Conservation (phyloP, 2,888 invertebrate genomes). For the Xanthorhoe spadicearia region DNA sequence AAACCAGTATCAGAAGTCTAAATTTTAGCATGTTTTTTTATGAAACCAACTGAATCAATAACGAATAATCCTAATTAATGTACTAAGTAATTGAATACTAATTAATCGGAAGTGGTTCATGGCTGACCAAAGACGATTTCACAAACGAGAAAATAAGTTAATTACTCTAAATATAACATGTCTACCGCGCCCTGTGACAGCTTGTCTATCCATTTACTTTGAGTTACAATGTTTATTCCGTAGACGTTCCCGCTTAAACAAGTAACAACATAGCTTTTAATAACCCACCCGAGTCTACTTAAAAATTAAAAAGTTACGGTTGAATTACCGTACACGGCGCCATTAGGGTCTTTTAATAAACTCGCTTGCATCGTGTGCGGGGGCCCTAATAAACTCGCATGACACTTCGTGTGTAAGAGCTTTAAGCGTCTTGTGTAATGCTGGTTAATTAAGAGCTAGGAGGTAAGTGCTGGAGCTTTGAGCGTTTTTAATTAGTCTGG, state of each 20-base stretch:
- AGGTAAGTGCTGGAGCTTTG: conserved; percentile 18
- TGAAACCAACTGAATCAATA: too few species aligned
- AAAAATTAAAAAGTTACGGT: conserved; percentile 41
- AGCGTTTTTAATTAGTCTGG: conserved; percentile 4
- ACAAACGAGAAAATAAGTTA: too few species aligned
- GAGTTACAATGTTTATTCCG: background rate
- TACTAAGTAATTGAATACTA: too few species aligned
- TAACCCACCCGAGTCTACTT: conserved; percentile 19
- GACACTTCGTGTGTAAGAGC: conserved; percentile 20
- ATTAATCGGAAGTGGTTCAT: too few species aligned
- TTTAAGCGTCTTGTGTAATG: conserved; percentile 23
- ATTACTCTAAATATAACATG: too few species aligned
- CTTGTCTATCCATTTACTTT: too few species aligned
- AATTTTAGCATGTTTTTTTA: too few species aligned
- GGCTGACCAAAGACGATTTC: too few species aligned
- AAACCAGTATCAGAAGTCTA: too few species aligned
- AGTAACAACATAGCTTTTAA: conserved; percentile 14
- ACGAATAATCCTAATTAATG: too few species aligned
- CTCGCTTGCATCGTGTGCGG: conserved; percentile 26
- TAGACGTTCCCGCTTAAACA: background rate
- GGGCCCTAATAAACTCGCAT: conserved; percentile 26
- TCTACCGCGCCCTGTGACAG: too few species aligned
- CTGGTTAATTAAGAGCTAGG: conserved; percentile 28
- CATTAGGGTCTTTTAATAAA: conserved; percentile 45
- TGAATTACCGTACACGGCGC: conserved; percentile 34